Evolutionary conservation across 2,888 invertebrate genomes (phyloP).

Genomic region (Dascillus cervinus): DNA sequence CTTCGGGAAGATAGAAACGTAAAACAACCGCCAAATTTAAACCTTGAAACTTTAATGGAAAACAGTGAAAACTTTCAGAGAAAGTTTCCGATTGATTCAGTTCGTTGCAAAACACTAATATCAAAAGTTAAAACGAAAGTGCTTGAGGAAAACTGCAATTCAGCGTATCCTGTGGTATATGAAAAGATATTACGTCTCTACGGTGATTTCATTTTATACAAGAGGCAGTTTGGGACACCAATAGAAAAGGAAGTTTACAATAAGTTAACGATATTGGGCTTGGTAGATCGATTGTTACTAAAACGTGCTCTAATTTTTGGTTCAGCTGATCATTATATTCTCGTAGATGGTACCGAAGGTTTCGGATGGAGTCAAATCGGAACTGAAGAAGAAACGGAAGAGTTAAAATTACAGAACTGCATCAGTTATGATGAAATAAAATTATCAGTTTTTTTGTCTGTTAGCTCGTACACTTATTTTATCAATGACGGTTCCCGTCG

Average conservation of each 20-base stretch:
- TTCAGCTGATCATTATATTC: conserved; percentile 19
- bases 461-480: conserved; percentile 49
- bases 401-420: conserved; percentile 44
- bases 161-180: conserved; percentile 61
- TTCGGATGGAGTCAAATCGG: conserved; percentile 48
- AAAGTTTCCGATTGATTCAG: conserved; percentile 37
- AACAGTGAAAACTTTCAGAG: conserved; percentile 37
- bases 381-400: conserved; percentile 39
- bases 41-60: too few species aligned
- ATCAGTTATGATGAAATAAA: conserved; percentile 54
- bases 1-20: too few species aligned
- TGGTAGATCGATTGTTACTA: conserved; percentile 47
- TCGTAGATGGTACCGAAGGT: conserved; percentile 39
- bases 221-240: conserved; percentile 35
- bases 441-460: conserved; percentile 47
- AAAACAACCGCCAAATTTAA: too few species aligned
- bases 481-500: conserved; percentile 50
- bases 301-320: conserved; percentile 47
- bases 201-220: conserved; percentile 57
- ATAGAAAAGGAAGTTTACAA: conserved; percentile 35
- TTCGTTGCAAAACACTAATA: conserved; percentile 26
- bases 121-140: conserved; percentile 14
- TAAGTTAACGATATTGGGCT: conserved; percentile 41
- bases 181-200: conserved; percentile 56
- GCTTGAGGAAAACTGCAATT: conserved; percentile 43